These are phyloP conservation scores for Caenorhabditis sp. DNA, from an alignment of 2,888 invertebrate species.

Conservation along the genomic window DNA sequence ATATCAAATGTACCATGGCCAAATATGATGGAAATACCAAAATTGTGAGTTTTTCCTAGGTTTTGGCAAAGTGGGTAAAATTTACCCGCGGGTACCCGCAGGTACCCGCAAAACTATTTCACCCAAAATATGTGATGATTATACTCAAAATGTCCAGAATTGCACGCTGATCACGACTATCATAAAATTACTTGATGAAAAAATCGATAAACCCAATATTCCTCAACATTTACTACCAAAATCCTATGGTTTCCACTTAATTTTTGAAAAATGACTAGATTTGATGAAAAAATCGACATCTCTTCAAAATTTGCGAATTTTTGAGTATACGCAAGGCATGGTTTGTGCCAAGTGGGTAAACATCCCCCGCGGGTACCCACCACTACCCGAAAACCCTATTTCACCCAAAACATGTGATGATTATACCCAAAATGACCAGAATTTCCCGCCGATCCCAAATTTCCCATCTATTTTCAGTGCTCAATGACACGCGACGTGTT, in stretches of 20 bases:
- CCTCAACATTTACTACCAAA: too few relatives aligned
- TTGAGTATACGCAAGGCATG: too few relatives aligned
- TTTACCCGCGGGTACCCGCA: not conserved
- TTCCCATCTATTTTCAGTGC: constrained; percentile 47
- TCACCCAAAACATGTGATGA: too few relatives aligned
- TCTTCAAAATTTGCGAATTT: too few relatives aligned
- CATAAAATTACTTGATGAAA: not conserved
- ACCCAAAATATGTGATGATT: not conserved
- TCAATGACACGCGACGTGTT: constrained; percentile 54
- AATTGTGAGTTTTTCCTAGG: constrained; percentile 45
- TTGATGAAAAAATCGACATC: too few relatives aligned
- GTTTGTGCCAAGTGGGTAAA: too few relatives aligned
- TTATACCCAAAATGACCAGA: not conserved
- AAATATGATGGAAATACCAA: constrained; percentile 61
- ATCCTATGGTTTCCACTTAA: too few relatives aligned
- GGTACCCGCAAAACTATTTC: not conserved
- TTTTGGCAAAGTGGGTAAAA: not conserved
- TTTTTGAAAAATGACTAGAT: too few relatives aligned
- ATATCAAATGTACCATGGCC: constrained; percentile 60
- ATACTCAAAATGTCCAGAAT: not conserved
- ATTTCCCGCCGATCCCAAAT: not conserved
- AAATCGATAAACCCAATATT: not conserved
- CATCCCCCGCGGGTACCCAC: not conserved
- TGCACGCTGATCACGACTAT: not conserved
- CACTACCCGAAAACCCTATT: too few relatives aligned